Conservation (phyloP, 1,140 invertebrate genomes). For the Drosophila watanabei region DNA sequence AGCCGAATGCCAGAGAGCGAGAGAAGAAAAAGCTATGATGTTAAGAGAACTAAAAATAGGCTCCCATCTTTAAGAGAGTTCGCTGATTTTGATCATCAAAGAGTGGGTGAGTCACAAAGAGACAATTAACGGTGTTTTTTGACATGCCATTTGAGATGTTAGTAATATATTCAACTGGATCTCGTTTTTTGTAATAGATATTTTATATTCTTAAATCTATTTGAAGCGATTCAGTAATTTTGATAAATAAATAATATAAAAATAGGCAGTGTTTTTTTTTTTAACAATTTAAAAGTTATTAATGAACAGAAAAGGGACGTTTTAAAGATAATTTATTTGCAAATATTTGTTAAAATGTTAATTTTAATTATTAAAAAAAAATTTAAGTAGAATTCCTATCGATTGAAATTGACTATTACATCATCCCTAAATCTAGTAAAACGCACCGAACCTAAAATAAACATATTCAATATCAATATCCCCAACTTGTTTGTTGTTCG, state of each 20-base stretch:
- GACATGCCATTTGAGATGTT: constrained; percentile 5
- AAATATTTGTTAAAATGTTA: too few relatives aligned
- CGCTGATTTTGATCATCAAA: constrained; percentile 1
- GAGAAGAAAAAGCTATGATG: constrained; percentile 14
- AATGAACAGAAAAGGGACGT: too few relatives aligned
- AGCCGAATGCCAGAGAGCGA: constrained; percentile 21
- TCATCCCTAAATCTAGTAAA: constrained; percentile 17
- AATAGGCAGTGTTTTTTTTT: too few relatives aligned
- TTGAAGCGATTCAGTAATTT: too few relatives aligned
- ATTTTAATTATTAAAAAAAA: too few relatives aligned
- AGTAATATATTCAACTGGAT: not conserved
- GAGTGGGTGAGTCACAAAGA: constrained; percentile 7
- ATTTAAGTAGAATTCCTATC: too few relatives aligned
- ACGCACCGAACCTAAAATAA: constrained; percentile 3
- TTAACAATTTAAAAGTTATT: too few relatives aligned
- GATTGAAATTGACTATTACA: constrained; percentile 6
- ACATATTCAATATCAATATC: constrained; percentile 16
- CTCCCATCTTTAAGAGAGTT: constrained; percentile 11
- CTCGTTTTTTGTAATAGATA: not conserved
- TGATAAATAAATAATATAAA: too few relatives aligned
- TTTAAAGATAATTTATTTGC: too few relatives aligned
- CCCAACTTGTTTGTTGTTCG: constrained; percentile 14
- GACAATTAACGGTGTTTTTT: constrained; percentile 47
- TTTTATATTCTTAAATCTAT: not conserved
- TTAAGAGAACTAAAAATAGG: constrained; percentile 17